Evolutionary conservation across 2,888 invertebrate genomes (phyloP), one percentile per base, ranked within the genome.

Genomic region (Anoplius nigerrimus): DNA sequence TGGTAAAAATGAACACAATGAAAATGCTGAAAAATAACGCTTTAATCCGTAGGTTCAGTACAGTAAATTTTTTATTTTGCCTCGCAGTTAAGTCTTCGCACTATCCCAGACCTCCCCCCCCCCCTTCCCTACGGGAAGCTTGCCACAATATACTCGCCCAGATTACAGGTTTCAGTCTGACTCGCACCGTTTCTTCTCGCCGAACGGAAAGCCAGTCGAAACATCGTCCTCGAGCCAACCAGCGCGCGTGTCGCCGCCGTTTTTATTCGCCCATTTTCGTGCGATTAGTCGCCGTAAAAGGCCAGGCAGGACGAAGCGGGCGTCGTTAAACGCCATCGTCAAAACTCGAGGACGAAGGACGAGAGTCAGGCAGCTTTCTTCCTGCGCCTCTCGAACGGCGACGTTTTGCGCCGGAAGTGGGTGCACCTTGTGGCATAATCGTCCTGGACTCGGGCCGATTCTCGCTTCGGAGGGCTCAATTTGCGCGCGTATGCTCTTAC

Each of bases 401-500:
- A 22, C 65, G 55, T 46, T 66, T 66, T 60, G 65, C 60, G 60
- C 54, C 73, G 72, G 69, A 74, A 72, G 61, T 68, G 61, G 62
- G 34, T 67, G 63, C 63, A 63, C 66, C 66, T 68, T 64, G 69
- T 75, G 74, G 62, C 57, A 66, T 70, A 75, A 74, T 71, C 67
- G 72, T 72, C 69, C 48, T 24, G 55, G n/a, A n/a, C n/a, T n/a
- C 51, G 64, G 66, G 65, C 66, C 65, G 62, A 75, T 77, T 74
- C 77, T 75, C 77, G 70, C 60, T 55, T 51, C 55, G 11, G 5
- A 56, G 20, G n/a, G 8, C 57, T 43, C 22, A 13, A n/a, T 53
- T 20, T 20, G 27, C 48, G 46, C 57, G 46, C 53, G 53, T 52
- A 48, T 55, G 34, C 51, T 20, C 63, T 60, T 45, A 52, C 63